Conservation (phyloP, 1,140 invertebrate genomes). For the Temnothorax nylanderi region DNA sequence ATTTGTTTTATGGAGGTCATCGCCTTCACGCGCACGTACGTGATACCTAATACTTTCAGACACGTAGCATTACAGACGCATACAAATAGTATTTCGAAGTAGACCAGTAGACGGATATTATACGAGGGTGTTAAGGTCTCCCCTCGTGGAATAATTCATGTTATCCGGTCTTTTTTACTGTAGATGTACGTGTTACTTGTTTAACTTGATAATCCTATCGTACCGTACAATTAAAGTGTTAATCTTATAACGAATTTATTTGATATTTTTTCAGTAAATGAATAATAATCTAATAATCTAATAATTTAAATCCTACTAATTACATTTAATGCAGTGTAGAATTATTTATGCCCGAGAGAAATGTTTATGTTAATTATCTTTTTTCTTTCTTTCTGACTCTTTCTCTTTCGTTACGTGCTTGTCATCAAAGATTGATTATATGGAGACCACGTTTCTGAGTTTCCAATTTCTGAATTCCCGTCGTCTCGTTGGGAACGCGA, state of each 20-base stretch:
- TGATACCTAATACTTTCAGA: neutral
- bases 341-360: neutral
- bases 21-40: neutral
- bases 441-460: neutral
- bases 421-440: neutral
- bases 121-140: neutral
- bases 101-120: neutral
- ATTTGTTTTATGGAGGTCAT: conserved; percentile 12
- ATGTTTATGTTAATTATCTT: neutral
- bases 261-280: neutral
- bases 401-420: neutral
- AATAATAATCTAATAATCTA: neutral
- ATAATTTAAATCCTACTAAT: neutral
- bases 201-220: neutral
- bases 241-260: neutral
- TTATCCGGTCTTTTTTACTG: neutral
- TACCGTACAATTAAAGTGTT: neutral
- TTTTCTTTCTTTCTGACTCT: neutral
- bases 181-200: neutral
- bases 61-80: neutral
- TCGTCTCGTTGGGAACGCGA: conserved; percentile 8
- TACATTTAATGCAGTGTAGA: neutral
- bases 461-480: conserved; percentile 16
- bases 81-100: neutral
- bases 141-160: neutral